Percentiles rank a stretch among this genome's conserved stretches.
phyloP scores from a whole-genome alignment of 1,140 invertebrate genomes.

The Ladona fulva region DNA sequence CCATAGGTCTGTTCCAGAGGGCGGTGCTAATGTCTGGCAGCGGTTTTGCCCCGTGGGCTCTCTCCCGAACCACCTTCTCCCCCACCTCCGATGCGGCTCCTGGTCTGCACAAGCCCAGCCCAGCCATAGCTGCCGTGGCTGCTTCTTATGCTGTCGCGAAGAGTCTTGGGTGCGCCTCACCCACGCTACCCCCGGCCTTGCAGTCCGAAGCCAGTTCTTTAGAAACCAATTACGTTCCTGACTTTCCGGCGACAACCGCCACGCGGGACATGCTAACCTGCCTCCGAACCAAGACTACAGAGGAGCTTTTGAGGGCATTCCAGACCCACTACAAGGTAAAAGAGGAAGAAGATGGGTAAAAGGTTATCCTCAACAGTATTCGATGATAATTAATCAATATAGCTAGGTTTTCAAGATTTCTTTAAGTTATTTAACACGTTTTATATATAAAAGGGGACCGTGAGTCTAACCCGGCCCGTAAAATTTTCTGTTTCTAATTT shows the following conservation, averaged over 20 bases:
- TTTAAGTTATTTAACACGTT: too few species aligned
- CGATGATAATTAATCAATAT: too few species aligned
- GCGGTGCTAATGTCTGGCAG: slow-evolving; percentile 64
- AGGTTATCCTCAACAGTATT: not conserved
- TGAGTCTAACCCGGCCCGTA: too few species aligned
- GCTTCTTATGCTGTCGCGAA: slow-evolving; percentile 48
- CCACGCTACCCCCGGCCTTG: not conserved
- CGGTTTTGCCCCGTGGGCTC: slow-evolving; percentile 47
- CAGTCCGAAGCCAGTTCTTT: not conserved
- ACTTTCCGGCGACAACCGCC: slow-evolving; percentile 24
- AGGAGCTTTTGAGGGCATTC: slow-evolving; percentile 47
- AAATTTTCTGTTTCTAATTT: too few species aligned
- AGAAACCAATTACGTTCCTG: too few species aligned
- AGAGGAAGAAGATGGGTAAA: not conserved
- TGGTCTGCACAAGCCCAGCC: not conserved
- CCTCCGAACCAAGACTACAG: slow-evolving; percentile 45
- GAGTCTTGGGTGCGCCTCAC: slow-evolving; percentile 41
- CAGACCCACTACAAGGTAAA: slow-evolving; percentile 46
- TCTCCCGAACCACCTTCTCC: slow-evolving; percentile 30
- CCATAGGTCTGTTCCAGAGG: slow-evolving; percentile 51
- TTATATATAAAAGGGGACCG: too few species aligned
- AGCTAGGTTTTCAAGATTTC: too few species aligned
- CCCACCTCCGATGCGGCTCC: slow-evolving; percentile 25
- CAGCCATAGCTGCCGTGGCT: slow-evolving; percentile 24
- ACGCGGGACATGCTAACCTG: slow-evolving; percentile 43